Conservation (phyloP, 2,113 vertebrate species). For the Boulengerochromis microlepis region DNA sequence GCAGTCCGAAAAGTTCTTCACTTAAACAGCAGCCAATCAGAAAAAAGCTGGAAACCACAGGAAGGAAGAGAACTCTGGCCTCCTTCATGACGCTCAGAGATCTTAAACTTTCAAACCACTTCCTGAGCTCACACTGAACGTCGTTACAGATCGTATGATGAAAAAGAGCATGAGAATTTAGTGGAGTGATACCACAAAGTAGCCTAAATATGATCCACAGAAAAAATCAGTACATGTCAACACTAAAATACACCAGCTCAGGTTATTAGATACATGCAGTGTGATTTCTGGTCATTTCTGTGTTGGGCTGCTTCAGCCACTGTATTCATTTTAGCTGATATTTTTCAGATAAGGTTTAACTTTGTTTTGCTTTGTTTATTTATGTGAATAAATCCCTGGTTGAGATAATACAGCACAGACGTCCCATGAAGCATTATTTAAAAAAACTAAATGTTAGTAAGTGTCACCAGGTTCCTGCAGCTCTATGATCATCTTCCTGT, state of each 20-base stretch:
- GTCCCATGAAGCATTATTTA: fast-evolving
- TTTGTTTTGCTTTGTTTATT: background rate
- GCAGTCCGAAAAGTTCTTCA: too few relatives aligned
- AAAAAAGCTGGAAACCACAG: background rate
- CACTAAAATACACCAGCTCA: background rate
- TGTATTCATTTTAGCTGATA: background rate
- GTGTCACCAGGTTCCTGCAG: background rate
- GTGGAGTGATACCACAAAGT: too few relatives aligned
- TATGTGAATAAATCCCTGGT: fast-evolving
- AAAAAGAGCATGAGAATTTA: fast-evolving
- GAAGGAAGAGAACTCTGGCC: background rate
- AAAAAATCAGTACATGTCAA: background rate
- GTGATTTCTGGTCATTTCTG: background rate
- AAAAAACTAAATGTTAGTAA: background rate
- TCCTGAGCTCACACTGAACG: fast-evolving
- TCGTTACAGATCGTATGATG: fast-evolving
- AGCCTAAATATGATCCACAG: too few relatives aligned
- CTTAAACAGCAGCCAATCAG: background rate
- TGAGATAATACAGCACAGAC: fast-evolving
- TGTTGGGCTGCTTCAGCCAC: background rate
- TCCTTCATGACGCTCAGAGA: fast-evolving
- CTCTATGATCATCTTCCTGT: background rate
- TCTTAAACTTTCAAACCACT: background rate
- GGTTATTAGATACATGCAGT: too few relatives aligned
- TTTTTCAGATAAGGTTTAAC: background rate